phyloP scores from a whole-genome alignment of 1,140 invertebrate genomes.

The Megalopta genalis region DNA sequence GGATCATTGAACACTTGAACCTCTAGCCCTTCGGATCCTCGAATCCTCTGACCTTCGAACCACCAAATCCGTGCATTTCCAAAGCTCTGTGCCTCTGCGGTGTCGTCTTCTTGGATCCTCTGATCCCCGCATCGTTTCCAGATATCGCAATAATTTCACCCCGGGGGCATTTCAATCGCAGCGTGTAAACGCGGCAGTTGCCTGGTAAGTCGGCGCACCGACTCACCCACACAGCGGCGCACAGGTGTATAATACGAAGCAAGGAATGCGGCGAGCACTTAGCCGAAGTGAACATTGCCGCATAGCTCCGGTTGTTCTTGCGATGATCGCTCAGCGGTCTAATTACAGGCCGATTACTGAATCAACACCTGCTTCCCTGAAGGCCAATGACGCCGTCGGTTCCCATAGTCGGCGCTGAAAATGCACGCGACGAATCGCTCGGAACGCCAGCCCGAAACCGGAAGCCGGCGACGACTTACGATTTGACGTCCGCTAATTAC shows the following conservation, averaged over 20 bases:
- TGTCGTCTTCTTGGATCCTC: too few relatives aligned
- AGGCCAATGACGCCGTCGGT: slow-evolving; percentile 60
- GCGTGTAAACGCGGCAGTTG: too few relatives aligned
- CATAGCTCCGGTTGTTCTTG: slow-evolving; percentile 66
- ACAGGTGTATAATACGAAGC: slow-evolving; percentile 45
- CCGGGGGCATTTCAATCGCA: too few relatives aligned
- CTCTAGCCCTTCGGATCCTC: too few relatives aligned
- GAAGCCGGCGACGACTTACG: slow-evolving; percentile 17
- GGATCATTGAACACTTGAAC: too few relatives aligned
- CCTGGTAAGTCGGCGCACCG: too few relatives aligned
- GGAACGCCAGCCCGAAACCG: slow-evolving; percentile 20
- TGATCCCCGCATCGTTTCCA: too few relatives aligned
- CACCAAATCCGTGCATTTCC: too few relatives aligned
- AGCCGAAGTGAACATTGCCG: slow-evolving; percentile 47
- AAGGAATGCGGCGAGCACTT: slow-evolving; percentile 71
- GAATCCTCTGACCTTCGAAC: too few relatives aligned
- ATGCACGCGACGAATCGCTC: slow-evolving; percentile 13
- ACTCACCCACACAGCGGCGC: not conserved
- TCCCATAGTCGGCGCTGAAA: slow-evolving; percentile 35
- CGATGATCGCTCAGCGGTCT: slow-evolving; percentile 69
- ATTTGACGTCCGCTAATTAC: slow-evolving; percentile 17
- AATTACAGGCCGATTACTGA: slow-evolving; percentile 71
- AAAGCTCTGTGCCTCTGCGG: too few relatives aligned
- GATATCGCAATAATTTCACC: too few relatives aligned
- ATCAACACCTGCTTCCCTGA: slow-evolving; percentile 72